Conservation (phyloP, 2,113 vertebrate species). For the Platysternon megacephalum region DNA sequence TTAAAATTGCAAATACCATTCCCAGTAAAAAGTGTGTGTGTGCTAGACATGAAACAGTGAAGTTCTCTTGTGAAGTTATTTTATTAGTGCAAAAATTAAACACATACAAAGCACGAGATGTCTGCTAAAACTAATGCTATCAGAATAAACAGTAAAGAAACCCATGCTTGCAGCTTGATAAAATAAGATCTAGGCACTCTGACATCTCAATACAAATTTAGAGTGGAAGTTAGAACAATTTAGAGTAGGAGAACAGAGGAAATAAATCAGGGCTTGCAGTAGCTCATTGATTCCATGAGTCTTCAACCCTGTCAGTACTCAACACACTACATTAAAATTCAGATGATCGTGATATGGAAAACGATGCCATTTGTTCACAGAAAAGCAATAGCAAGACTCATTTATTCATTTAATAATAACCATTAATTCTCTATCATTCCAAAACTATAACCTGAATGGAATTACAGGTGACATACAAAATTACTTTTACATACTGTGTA, state of each 20-base stretch:
- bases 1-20: not conserved
- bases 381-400: not conserved
- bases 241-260: not conserved
- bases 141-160: not conserved
- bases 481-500: not conserved
- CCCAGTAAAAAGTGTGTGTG: not conserved
- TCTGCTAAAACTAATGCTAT: not conserved
- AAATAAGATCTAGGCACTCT: not conserved
- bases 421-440: not conserved
- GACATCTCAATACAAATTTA: not conserved
- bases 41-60: not conserved
- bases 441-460: not conserved
- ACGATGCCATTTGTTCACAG: not conserved
- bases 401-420: constrained; percentile 12
- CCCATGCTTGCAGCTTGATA: not conserved
- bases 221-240: not conserved
- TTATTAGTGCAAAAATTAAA: not conserved
- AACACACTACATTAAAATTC: not conserved
- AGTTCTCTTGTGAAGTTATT: not conserved
- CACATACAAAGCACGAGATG: not conserved
- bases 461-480: not conserved
- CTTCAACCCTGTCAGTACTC: not conserved
- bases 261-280: not conserved
- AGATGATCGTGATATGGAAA: not conserved
- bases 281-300: not conserved